Conservation (phyloP, 2,113 vertebrate genomes). For the Saguinus midas region DNA sequence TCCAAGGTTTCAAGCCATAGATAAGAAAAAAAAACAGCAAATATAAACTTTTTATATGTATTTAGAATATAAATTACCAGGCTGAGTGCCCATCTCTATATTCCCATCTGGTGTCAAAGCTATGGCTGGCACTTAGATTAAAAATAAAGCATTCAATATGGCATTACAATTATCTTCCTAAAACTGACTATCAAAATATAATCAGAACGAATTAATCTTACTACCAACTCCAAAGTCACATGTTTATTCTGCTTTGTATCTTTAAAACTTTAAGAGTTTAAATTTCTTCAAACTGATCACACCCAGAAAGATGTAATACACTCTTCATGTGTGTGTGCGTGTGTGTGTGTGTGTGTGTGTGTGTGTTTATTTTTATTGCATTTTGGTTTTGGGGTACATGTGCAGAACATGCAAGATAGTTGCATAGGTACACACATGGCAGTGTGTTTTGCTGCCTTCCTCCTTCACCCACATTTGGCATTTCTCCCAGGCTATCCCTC, state of each 20-base stretch:
- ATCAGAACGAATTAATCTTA: conserved; percentile 39
- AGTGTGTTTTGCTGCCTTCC: no score
- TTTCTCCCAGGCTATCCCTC: no score
- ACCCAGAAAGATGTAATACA: neutral
- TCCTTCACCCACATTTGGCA: no score
- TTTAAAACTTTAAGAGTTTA: conserved; percentile 45
- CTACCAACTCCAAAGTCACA: conserved; percentile 9
- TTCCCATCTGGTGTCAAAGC: conserved; percentile 42
- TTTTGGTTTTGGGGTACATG: no score
- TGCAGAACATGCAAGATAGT: no score
- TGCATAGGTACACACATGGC: no score
- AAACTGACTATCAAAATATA: conserved; percentile 55
- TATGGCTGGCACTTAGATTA: conserved; percentile 44
- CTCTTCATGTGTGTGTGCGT: neutral
- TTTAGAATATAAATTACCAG: conserved; percentile 47
- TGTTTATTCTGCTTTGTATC: conserved; percentile 20
- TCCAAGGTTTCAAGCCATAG: neutral
- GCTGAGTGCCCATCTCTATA: conserved; percentile 25
- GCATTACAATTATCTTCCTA: conserved; percentile 45
- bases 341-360: no score
- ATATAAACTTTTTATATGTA: neutral
- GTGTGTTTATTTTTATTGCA: no score
- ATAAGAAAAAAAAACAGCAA: conserved; percentile 29
- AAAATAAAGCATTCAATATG: conserved; percentile 64
- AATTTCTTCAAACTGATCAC: neutral